Evolutionary conservation across 1,140 invertebrate genomes (phyloP), one percentile per base, ranked within the genome.

Genomic region (Agrypnia vestita): DNA sequence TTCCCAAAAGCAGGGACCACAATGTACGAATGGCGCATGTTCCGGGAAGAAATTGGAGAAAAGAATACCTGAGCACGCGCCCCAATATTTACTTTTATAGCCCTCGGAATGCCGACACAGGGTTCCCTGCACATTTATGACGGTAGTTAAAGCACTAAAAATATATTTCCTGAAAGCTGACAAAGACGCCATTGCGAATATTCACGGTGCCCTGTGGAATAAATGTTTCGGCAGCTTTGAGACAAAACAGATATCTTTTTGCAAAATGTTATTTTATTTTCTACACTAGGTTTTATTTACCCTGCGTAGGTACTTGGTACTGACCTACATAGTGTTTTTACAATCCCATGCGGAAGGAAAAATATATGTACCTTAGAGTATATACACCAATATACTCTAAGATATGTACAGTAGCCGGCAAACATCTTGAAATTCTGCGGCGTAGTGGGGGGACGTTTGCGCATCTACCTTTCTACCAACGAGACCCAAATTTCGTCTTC

Each of bases 161-260:
- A 13, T 69, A 21, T 69, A 35, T 25, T 12, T 25, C 49, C 49
- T 8, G 49, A 51, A 51, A 19, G 3, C 15, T 69, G 64, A 69
- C n/a, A 69, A 69, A 69, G 44, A 21, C n/a, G 8, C 64, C 64
- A 69, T 69, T 69, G 64, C 64, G 64, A 49, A 69, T 69, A 69
- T 69, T 69, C 17, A 69, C 64, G 6, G 4, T 21, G 13, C 8
- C 25, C 19, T 21, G 10, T 1, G 46, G 19, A 15, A 69, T 12
- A 69, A 69, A 46, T 49, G 44, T 46, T 35, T 69, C 44, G 64
- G 64, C 64, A 69, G 64, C 64, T 69, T 69, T 69, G 43, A 69
- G 10, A 69, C 17, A 47, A 21, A 43, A 35, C 25, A 35, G 25
- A 35, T 35, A 35, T n/a, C n/a, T n/a, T n/a, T n/a, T n/a, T n/a